Evolutionary conservation across 2,797 vertebrate species (phyloP).

Genomic region (Decapterus maruadsi): DNA sequence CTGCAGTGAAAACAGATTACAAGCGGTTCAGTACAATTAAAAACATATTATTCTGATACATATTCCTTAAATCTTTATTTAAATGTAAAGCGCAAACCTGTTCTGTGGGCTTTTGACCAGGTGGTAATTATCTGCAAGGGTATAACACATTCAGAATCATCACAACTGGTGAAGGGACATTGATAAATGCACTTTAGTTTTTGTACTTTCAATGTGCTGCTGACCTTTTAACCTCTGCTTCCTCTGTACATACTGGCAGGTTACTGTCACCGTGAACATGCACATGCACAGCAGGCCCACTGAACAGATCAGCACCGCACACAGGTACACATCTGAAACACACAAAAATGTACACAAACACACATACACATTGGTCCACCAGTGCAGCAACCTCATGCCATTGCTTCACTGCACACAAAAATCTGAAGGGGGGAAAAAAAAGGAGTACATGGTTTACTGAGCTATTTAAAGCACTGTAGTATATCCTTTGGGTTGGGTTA

Average conservation of each 20-base stretch:
- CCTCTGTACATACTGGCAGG: constrained; percentile 92
- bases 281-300: constrained; percentile 93
- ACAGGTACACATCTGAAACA: constrained; percentile 93
- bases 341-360: constrained; percentile 30
- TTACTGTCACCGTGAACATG: constrained; percentile 91
- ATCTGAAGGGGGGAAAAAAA: constrained; percentile 5
- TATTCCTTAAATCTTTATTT: too few species aligned
- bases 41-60: background rate
- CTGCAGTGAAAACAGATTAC: constrained; percentile 69
- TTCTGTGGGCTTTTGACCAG: constrained; percentile 94
- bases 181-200: too few species aligned
- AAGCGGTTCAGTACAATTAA: constrained; percentile 3
- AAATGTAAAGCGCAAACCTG: constrained; percentile 86
- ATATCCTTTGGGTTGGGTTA: constrained; percentile 54
- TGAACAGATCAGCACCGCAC: constrained; percentile 92
- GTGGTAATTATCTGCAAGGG: constrained; percentile 89
- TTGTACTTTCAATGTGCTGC: background rate
- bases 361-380: constrained; percentile 21
- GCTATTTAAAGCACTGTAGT: constrained; percentile 56
- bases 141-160: constrained; percentile 10
- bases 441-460: constrained; percentile 22
- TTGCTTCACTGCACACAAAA: constrained; percentile 19
- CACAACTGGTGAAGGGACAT: background rate
- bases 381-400: background rate
- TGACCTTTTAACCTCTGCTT: constrained; percentile 92